Conservation (phyloP, 2,888 invertebrate genomes). For the Sarcophaga carnaria region DNA sequence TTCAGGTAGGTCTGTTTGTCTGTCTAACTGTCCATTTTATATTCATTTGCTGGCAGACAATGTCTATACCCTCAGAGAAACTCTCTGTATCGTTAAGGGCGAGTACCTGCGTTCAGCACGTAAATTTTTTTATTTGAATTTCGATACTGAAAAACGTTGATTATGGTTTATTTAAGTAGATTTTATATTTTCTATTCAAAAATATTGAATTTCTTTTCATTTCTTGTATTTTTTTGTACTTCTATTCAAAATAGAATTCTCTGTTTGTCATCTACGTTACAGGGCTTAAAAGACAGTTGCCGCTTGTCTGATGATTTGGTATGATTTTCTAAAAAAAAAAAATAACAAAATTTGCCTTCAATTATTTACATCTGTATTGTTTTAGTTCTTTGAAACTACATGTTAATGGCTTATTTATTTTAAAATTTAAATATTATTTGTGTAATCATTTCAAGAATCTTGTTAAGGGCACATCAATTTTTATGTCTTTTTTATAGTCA, state of each 20-base stretch:
- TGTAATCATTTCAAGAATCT: not conserved
- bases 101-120: conserved; percentile 11
- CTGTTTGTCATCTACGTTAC: not conserved
- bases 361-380: conserved; percentile 33
- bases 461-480: no score
- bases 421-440: not conserved
- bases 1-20: conserved; percentile 63
- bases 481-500: no score
- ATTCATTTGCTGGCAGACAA: not conserved
- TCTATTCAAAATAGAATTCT: conserved; percentile 16
- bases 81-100: not conserved
- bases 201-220: not conserved
- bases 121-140: conserved; percentile 31
- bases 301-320: conserved; percentile 30
- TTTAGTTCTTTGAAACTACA: not conserved
- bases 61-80: not conserved
- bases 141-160: not conserved
- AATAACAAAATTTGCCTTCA: conserved; percentile 1
- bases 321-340: not conserved
- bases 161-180: not conserved
- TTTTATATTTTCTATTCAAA: not conserved
- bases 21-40: not conserved
- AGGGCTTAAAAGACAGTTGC: conserved; percentile 30
- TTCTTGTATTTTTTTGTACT: not conserved
- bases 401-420: not conserved